phyloP scores from a whole-genome alignment of 2,888 invertebrate genomes.

The Choreutis nemorana region DNA sequence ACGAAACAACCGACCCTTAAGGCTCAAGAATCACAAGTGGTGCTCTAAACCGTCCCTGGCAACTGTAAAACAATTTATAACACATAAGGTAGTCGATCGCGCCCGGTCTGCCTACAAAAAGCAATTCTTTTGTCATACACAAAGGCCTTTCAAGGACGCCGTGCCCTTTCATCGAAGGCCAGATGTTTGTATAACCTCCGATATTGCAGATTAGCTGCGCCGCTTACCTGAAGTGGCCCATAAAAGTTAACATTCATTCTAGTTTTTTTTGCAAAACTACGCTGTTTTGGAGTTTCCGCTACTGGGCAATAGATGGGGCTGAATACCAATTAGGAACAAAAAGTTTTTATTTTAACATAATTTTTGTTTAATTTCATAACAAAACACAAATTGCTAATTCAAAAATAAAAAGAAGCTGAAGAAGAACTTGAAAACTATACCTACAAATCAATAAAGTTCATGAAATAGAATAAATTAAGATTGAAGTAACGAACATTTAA shows the following conservation, averaged over 20 bases:
- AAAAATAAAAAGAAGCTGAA: too few species aligned
- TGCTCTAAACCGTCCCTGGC: slow-evolving; percentile 17
- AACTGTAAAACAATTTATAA: slow-evolving; percentile 19
- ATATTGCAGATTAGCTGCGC: slow-evolving; percentile 39
- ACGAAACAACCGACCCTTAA: too few species aligned
- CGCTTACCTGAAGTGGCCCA: slow-evolving; percentile 7
- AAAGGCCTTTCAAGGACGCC: slow-evolving; percentile 44
- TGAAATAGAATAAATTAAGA: too few species aligned
- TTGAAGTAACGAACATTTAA: too few species aligned
- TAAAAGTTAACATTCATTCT: slow-evolving; percentile 11
- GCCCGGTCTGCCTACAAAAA: slow-evolving; percentile 27
- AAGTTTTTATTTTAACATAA: too few species aligned
- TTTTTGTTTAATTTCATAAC: too few species aligned
- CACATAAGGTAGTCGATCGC: slow-evolving; percentile 20
- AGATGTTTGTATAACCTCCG: slow-evolving; percentile 29
- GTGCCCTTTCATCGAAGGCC: slow-evolving; percentile 26
- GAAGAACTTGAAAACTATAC: too few species aligned
- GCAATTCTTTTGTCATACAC: slow-evolving; percentile 38
- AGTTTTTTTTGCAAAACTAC: slow-evolving; percentile 14
- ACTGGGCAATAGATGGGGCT: slow-evolving; percentile 22
- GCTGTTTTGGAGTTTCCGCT: slow-evolving; percentile 10
- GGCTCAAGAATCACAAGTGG: too few species aligned
- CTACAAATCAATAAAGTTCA: too few species aligned
- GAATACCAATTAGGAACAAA: too few species aligned
- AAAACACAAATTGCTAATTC: too few species aligned